Evolutionary conservation across 2,888 invertebrate species (phyloP), one percentile per base, ranked within the genome.

Genomic region (Ceriagrion tenellum): DNA sequence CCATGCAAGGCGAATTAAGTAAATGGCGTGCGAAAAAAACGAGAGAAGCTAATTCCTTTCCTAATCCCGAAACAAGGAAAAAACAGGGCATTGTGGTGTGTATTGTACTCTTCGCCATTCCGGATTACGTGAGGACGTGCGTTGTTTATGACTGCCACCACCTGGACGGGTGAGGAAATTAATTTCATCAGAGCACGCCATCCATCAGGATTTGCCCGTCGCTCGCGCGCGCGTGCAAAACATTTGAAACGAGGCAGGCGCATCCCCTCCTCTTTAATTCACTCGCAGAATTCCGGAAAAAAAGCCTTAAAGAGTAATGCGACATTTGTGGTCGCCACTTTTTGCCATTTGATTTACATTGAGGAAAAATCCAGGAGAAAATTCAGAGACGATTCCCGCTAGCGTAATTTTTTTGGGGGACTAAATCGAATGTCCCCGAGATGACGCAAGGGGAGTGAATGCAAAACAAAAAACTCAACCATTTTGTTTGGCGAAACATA

Each of bases 131-230:
- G 59, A 16, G 59, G 59, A 59, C 59, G 59, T 20, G 69, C 69
- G n/a, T n/a, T 69, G 69, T 69, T 69, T 69, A 69, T 69, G n/a
- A 69, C n/a, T n/a, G 69, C 69, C 69, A 69, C 69, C 69, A n/a
- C n/a, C 69, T 69, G n/a, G n/a, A 69, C 69, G n/a, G 69, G 12
- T 13, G 69, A n/a, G 69, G 69, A 69, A 69, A 69, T 69, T 69
- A 69, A 69, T 69, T 69, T 69, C 69, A 69, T 69, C 69, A 69
- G n/a, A 18, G n/a, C 69, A 69, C 59, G 59, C 69, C 69, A 69
- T 69, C n/a, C 69, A 69, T 69, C 69, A 69, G 69, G 69, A 26
- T 69, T 69, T 69, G 69, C 69, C 69, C n/a, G 69, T 26, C n/a
- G 20, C 59, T 12, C n/a, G 20, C 59, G 59, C 59, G 59, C 23